Conservation (phyloP, 2,888 invertebrate genomes). For the Agrotis puta region DNA sequence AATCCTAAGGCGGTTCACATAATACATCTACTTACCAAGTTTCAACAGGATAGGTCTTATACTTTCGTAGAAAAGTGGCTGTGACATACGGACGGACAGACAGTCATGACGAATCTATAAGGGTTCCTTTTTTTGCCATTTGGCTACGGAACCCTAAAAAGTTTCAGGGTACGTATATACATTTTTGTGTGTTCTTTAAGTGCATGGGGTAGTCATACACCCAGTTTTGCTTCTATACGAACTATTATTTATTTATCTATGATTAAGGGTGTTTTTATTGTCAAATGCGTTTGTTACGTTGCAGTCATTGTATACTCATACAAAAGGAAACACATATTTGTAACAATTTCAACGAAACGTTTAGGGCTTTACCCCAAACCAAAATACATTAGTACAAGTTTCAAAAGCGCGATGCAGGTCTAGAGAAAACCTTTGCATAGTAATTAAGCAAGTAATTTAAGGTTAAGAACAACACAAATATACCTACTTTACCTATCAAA, state of each 20-base stretch:
- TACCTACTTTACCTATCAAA: background rate
- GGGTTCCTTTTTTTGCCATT: no score
- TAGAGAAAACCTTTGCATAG: no score
- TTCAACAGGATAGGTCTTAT: no score
- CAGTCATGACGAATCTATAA: no score
- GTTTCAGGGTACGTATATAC: no score
- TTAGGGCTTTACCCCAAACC: background rate
- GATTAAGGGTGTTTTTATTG: background rate
- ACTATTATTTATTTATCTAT: background rate
- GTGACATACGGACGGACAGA: no score
- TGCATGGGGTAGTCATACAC: background rate
- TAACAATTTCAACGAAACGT: background rate
- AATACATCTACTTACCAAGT: no score
- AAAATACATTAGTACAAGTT: background rate
- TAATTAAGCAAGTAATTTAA: no score
- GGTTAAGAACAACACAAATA: background rate
- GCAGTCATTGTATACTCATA: background rate
- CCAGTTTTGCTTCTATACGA: background rate
- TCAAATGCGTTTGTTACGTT: background rate
- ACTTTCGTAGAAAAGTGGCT: no score
- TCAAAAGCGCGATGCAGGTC: constrained; percentile 39
- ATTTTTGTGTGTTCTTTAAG: no score
- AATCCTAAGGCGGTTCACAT: no score
- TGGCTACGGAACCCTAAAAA: no score
- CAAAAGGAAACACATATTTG: background rate